phyloP scores from a whole-genome alignment of 2,113 vertebrate genomes.

The Phalacrocorax brasilianus region DNA sequence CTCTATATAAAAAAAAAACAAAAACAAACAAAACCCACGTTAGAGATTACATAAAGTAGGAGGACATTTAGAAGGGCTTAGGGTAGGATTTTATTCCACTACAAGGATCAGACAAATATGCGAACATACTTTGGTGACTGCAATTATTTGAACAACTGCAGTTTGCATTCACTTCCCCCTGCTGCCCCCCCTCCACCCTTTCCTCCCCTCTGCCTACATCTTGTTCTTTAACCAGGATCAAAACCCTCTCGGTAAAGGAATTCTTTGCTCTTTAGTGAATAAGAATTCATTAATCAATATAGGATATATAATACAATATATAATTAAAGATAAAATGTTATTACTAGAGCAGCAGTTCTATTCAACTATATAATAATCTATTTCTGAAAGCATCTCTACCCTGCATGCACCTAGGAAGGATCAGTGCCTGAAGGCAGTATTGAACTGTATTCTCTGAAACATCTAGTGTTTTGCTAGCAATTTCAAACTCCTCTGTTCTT shows the following conservation, averaged over 20 bases:
- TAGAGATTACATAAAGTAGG: neutral
- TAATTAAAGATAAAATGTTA: neutral
- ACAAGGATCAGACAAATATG: neutral
- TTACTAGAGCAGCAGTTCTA: neutral
- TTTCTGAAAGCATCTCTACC: constrained; percentile 9
- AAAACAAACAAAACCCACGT: neutral
- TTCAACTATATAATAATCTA: neutral
- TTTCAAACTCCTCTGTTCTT: constrained; percentile 28
- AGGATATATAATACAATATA: neutral
- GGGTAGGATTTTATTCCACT: neutral
- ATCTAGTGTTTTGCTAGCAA: constrained; percentile 2
- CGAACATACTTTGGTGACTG: neutral
- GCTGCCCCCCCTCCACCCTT: neutral
- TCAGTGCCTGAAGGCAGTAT: constrained; percentile 24
- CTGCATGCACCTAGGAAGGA: neutral
- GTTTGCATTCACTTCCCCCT: neutral
- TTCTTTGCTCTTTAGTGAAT: neutral
- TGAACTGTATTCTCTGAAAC: constrained; percentile 18
- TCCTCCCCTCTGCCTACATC: neutral
- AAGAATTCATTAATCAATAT: constrained; percentile 13
- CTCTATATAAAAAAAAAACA: neutral
- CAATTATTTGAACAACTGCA: constrained; percentile 5
- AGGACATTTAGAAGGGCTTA: neutral
- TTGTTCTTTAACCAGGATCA: neutral
- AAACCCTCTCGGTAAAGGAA: neutral